Evolutionary conservation across 2,797 vertebrate species (phyloP).

Genomic region (Pogoniulus pusillus): DNA sequence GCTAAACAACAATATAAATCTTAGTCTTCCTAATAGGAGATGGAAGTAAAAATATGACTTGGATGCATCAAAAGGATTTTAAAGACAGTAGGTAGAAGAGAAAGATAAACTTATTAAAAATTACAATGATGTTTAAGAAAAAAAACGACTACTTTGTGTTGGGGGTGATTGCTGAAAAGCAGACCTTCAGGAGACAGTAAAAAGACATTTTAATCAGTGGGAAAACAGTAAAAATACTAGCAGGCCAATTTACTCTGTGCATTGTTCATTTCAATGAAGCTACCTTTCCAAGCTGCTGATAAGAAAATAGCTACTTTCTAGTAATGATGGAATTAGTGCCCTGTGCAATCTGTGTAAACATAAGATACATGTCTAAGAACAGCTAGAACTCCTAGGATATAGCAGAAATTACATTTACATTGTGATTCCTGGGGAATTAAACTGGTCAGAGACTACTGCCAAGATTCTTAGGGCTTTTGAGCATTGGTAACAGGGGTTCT

Average conservation of each 20-base stretch:
- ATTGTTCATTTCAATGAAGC: background rate
- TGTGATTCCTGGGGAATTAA: background rate
- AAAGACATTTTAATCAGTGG: background rate
- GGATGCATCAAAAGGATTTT: background rate
- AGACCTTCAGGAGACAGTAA: background rate
- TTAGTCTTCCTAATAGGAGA: background rate
- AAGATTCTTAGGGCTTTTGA: background rate
- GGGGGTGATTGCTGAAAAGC: background rate
- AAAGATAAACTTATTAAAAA: background rate
- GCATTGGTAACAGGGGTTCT: background rate
- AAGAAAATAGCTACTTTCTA: background rate
- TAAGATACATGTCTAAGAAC: background rate
- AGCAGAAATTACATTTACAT: background rate
- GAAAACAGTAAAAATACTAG: background rate
- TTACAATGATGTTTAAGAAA: background rate
- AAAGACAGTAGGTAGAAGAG: background rate
- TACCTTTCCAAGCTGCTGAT: background rate
- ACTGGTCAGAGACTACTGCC: background rate
- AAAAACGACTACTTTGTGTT: background rate
- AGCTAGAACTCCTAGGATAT: background rate
- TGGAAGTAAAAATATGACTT: background rate
- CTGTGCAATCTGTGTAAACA: background rate
- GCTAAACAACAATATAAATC: background rate
- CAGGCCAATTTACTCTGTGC: background rate
- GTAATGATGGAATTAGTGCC: background rate